Evolutionary conservation across 2,113 vertebrate species (phyloP).

Genomic region (Oceanodroma tethys): DNA sequence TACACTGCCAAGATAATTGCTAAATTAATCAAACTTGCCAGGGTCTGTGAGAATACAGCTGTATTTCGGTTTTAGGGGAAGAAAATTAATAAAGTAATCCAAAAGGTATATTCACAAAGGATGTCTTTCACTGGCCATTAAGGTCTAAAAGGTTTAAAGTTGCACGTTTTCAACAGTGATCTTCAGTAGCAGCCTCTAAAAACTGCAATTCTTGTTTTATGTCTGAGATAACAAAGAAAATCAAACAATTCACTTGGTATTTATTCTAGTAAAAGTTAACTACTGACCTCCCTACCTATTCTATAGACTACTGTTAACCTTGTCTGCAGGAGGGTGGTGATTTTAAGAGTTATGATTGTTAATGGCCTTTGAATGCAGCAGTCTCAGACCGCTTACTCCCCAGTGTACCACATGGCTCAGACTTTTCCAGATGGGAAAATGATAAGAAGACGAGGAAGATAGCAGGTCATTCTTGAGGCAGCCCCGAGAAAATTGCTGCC

Average conservation of each 20-base stretch:
- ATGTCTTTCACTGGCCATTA: not conserved
- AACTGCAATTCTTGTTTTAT: not conserved
- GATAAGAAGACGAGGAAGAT: slow-evolving; percentile 28
- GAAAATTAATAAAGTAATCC: not conserved
- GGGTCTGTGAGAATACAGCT: not conserved
- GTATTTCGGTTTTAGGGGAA: not conserved
- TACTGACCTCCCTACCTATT: slow-evolving; percentile 2
- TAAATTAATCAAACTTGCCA: not conserved
- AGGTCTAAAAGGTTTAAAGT: not conserved
- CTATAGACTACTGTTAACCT: slow-evolving; percentile 52
- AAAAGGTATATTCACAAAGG: not conserved
- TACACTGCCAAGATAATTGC: not conserved
- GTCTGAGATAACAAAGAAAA: slow-evolving; percentile 7
- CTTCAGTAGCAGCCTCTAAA: not conserved
- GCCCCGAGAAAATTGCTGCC: slow-evolving; percentile 63
- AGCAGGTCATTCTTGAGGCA: slow-evolving; percentile 59
- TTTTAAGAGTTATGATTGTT: slow-evolving; percentile 69
- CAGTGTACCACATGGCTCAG: slow-evolving; percentile 15
- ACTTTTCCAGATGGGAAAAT: slow-evolving; percentile 61
- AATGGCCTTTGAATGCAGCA: slow-evolving; percentile 64
- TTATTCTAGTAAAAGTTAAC: slow-evolving; percentile 55
- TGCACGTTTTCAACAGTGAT: not conserved
- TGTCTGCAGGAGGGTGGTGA: slow-evolving; percentile 40
- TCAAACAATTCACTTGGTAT: not conserved
- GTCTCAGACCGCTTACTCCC: slow-evolving; percentile 45